Evolutionary conservation across 2,888 invertebrate genomes (phyloP), one percentile per base, ranked within the genome.

Genomic region (Xanthia icteritia): DNA sequence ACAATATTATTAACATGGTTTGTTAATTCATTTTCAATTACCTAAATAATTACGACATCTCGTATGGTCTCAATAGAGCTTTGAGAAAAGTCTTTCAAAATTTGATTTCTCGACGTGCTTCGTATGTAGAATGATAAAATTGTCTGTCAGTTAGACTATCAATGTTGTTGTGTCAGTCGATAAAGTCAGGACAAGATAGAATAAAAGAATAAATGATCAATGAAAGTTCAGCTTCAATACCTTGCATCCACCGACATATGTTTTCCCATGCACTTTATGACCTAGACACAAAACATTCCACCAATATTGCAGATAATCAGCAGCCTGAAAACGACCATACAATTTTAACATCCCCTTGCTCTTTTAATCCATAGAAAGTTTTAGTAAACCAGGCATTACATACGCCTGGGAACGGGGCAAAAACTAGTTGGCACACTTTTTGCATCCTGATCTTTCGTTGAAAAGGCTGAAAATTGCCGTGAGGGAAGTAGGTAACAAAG

Each of bases 401-500:
- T 77, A 85, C 84, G 31, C 23, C 48, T 5, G 20, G 15, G 27
- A 31, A 78, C 73, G 72, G 36, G 15, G 73, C 67, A 58, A 71
- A 76, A 84, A 76, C 77, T 86, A 81, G 78, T 61, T 74, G 81
- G 75, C 79, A 78, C 76, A 88, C 85, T 91, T 92, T 92, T 92
- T 90, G 89, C 90, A 88, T 90, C 90, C 87, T 88, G 92, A 92
- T 92, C 91, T 88, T 85, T 64, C 86, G 86, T 70, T 88, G 90
- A 92, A 93, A 93, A 92, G 90, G 91, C 91, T 92, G 91, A 89
- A 93, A 93, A 93, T 92, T 91, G 91, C 91, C 92, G 90, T 89
- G 89, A 90, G 86, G 92, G 91, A 91, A 92, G 91, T 92, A 91
- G 83, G 89, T 93, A 94, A 95, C 95, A 94, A 95, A 95, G 94